Evolutionary conservation across 2,888 invertebrate genomes (phyloP), one percentile per base, ranked within the genome.

Genomic region (Drosophila demipolita): DNA sequence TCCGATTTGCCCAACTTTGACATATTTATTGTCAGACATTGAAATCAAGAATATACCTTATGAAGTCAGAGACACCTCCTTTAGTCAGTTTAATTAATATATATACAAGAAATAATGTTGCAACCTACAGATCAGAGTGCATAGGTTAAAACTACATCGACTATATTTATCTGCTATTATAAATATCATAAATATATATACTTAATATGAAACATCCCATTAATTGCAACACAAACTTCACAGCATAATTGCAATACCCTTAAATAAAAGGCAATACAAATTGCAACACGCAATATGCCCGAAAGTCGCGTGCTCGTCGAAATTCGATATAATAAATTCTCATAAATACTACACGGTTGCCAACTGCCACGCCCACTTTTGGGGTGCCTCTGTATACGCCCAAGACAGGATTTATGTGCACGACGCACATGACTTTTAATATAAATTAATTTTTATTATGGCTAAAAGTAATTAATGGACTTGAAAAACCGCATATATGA

Each of bases 401-500:
- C 85, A 89, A 86, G 86, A 86, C 87, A 80, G 89, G 87, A 86
- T 86, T 86, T 86, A 86, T 86, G 84, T 82, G 79, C 66, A 53
- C 70, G 82, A 60, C 72, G 87, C 82, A 73, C 77, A 80, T 87
- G 86, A 86, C 89, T 86, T 86, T 88, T 85, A 86, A 86, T 86
- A 86, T 88, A 89, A 86, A 86, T 86, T 86, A 86, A 86, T 86
- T 86, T 88, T 89, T 86, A 88, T 89, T 86, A 87, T 82, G 82
- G 83, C 82, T 78, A 82, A 88, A 86, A 86, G 88, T 86, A 86
- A 86, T 86, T 86, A 86, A 86, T 86, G 86, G 87, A 87, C 82
- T 83, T 80, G 75, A 73, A 80, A 83, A 83, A 82, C 69, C 78
- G 68, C 74, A 82, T 73, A 76, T 73, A 83, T 86, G 83, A 82